Percentiles rank a stretch among this genome's conserved stretches.
phyloP scores from a whole-genome alignment of 1,140 invertebrate genomes.

The Harlomillsia oculata region DNA sequence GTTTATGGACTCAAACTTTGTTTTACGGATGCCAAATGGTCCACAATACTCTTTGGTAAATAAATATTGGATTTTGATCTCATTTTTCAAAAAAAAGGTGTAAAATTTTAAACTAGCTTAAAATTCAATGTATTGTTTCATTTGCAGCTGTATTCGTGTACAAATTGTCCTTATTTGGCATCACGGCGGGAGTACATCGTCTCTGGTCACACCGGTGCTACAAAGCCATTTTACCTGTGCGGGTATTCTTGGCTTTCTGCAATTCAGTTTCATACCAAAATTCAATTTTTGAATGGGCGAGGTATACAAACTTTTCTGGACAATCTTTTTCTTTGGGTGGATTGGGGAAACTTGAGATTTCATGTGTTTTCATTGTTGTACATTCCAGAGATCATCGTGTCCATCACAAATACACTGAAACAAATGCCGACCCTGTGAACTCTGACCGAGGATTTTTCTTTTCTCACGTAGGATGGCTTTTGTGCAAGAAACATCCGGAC shows the following conservation, averaged over 20 bases:
- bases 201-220: constrained; percentile 53
- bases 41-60: constrained; percentile 54
- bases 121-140: neutral
- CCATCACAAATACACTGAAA: constrained; percentile 73
- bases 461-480: constrained; percentile 69
- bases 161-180: constrained; percentile 34
- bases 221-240: constrained; percentile 48
- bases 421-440: constrained; percentile 73
- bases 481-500: constrained; percentile 63
- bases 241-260: constrained; percentile 48
- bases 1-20: constrained; percentile 50
- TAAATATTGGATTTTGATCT: too few species aligned
- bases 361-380: constrained; percentile 40
- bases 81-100: too few species aligned
- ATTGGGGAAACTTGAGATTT: neutral
- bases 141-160: constrained; percentile 18
- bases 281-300: constrained; percentile 26
- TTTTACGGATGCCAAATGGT: constrained; percentile 49
- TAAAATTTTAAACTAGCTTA: neutral
- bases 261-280: constrained; percentile 27
- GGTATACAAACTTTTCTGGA: neutral
- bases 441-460: constrained; percentile 69
- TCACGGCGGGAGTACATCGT: constrained; percentile 54
- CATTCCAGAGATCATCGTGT: constrained; percentile 72
- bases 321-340: neutral